phyloP scores from a whole-genome alignment of 2,888 invertebrate genomes.

The Drymonia ruficornis region DNA sequence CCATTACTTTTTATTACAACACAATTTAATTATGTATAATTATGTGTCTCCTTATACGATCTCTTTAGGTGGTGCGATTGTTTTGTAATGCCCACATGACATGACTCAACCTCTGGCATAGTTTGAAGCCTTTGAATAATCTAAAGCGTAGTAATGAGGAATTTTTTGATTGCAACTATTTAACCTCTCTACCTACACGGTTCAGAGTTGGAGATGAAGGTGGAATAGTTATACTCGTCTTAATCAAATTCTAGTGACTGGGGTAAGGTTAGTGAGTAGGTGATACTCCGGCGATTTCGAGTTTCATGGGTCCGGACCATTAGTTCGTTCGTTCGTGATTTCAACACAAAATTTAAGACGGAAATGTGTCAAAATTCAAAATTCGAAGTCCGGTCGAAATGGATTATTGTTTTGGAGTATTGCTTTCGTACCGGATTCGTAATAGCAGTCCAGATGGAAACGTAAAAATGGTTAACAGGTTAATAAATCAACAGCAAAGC shows the following conservation, averaged over 20 bases:
- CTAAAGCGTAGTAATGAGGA: neutral
- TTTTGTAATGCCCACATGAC: neutral
- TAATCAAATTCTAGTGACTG: too few species aligned
- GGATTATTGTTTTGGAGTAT: too few species aligned
- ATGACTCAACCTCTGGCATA: slow-evolving; percentile 1
- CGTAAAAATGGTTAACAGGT: neutral
- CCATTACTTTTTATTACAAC: neutral
- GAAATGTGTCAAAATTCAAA: too few species aligned
- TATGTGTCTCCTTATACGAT: neutral
- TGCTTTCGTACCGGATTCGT: too few species aligned
- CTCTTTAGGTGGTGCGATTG: neutral
- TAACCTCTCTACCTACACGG: neutral
- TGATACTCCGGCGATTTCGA: too few species aligned
- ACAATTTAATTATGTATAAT: neutral
- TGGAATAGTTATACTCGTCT: neutral
- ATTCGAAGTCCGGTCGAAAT: too few species aligned
- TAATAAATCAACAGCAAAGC: neutral
- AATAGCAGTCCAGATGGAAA: too few species aligned
- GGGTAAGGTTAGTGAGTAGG: too few species aligned
- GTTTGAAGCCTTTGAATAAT: too few species aligned
- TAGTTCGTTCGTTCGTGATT: too few species aligned
- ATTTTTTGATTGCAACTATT: neutral
- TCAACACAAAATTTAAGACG: too few species aligned
- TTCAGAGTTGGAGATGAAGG: neutral
- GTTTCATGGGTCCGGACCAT: too few species aligned